Evolutionary conservation across 2,797 vertebrate species (phyloP), one percentile per base, ranked within the genome.

Genomic region (Lagorchestes hirsutus): DNA sequence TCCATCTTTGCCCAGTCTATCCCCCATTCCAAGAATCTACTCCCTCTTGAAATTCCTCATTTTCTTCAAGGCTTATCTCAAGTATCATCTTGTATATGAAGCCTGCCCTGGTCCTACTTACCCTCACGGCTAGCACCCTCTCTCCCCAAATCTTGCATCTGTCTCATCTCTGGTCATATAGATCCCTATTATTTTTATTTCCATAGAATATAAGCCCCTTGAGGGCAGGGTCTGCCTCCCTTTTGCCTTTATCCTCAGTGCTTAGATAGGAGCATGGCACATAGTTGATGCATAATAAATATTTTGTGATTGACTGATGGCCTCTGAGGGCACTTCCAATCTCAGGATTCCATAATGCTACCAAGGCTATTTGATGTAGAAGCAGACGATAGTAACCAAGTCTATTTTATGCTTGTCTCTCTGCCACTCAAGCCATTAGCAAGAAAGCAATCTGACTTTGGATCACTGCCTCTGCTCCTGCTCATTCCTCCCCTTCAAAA

Each of bases 321-420:
- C 22, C n/a, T 82, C 40, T 24, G 40, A 82, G 67, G 34, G 67
- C n/a, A 82, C 22, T 24, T 82, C 67, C 18, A 24, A 82, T 40
- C 18, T 82, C n/a, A 74, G n/a, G 16, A 18, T 74, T n/a, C 29
- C 67, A 46, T 46, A n/a, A 34, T 67, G n/a, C 34, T 67, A 16
- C 34, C 34, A 16, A 67, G 92, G 93, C 40, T 16, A 24, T 90
- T 92, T 95, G 87, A 96, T 90, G 96, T 56, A 91, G 67, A 95
- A 94, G 87, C 54, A 94, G 52, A 93, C 5, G 31, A 93, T 90
- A 40, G 90, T 93, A 93, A 57, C 40, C 58, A 90, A 93, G 82
- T 40, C 28, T 67, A 92, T 96, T 94, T 95, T 95, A 34, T 93
- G 14, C 28, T 90, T 87, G 31, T 94, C n/a, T 93, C 24, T 31